These are phyloP conservation scores for Pristionchus entomophagus DNA, from an alignment of 2,888 invertebrate genomes.

Conservation along the genomic window DNA sequence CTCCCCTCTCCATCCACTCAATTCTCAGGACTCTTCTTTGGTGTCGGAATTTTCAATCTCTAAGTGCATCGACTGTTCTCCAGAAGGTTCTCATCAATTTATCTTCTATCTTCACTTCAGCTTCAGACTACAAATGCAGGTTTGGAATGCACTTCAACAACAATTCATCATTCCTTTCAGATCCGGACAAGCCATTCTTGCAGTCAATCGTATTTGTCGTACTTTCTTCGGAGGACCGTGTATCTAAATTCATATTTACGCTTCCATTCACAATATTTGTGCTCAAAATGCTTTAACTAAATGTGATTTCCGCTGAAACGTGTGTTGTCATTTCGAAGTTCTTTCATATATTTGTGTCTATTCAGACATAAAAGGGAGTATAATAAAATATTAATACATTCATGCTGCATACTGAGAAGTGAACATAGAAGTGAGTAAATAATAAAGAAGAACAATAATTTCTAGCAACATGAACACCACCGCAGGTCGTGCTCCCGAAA, in stretches of 20 bases:
- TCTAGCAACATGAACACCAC: no score
- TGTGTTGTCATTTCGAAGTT: no score
- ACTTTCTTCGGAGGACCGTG: slow-evolving; percentile 22
- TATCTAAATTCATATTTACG: slow-evolving; percentile 5
- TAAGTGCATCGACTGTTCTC: slow-evolving; percentile 2
- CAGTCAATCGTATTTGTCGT: slow-evolving; percentile 30
- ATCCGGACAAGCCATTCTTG: slow-evolving; percentile 42
- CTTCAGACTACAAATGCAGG: slow-evolving; percentile 44
- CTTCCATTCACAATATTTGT: background rate
- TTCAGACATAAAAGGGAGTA: no score
- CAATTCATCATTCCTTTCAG: background rate
- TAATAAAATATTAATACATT: no score
- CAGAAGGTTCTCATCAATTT: slow-evolving; percentile 31
- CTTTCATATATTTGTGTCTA: no score
- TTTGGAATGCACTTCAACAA: background rate
- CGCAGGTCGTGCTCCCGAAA: no score
- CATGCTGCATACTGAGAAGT: no score
- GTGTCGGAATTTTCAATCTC: slow-evolving; percentile 6
- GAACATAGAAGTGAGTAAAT: no score
- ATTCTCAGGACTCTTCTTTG: slow-evolving; percentile 36
- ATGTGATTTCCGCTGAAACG: background rate
- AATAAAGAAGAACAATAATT: no score
- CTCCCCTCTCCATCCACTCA: background rate
- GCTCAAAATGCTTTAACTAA: background rate
- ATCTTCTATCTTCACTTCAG: slow-evolving; percentile 44